A percentile compares a stretch with the other conserved stretches of the same genome.
Conservation (phyloP, 2,797 vertebrate genomes). For the Smutsia temminckii region DNA sequence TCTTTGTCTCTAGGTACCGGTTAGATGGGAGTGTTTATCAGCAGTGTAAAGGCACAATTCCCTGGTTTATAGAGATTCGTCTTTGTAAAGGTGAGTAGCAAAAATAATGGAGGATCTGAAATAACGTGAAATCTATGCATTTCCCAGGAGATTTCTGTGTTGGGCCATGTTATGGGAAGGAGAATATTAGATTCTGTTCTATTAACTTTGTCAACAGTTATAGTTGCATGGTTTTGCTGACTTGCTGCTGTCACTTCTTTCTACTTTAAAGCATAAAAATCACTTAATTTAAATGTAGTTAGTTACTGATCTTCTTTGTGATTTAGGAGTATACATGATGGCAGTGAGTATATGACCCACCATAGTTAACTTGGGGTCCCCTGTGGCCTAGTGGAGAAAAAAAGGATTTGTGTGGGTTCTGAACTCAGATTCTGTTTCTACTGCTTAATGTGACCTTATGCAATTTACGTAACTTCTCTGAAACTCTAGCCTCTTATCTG, state of each 20-base stretch:
- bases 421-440: not conserved
- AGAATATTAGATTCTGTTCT: not conserved
- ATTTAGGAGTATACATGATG: not conserved
- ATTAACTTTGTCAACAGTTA: not conserved
- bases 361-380: not conserved
- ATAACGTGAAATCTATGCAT: not conserved
- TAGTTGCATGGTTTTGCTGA: not conserved
- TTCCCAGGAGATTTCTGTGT: not conserved
- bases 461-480: not conserved
- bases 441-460: not conserved
- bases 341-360: not conserved
- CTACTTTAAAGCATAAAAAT: not conserved
- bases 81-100: conserved; percentile 75
- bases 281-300: not conserved
- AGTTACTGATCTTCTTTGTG: not conserved
- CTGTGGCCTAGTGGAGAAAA: not conserved
- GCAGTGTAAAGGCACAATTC: conserved; percentile 46
- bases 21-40: conserved; percentile 63
- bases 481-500: not conserved
- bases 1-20: conserved; percentile 63
- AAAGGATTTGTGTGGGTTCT: not conserved
- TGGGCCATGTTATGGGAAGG: not conserved
- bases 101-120: not conserved
- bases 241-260: not conserved
- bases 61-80: conserved; percentile 71